A percentile compares a stretch with the other conserved stretches of the same genome.
phyloP scores from a whole-genome alignment of 2,113 vertebrate species.

The Calyptomena viridis region DNA sequence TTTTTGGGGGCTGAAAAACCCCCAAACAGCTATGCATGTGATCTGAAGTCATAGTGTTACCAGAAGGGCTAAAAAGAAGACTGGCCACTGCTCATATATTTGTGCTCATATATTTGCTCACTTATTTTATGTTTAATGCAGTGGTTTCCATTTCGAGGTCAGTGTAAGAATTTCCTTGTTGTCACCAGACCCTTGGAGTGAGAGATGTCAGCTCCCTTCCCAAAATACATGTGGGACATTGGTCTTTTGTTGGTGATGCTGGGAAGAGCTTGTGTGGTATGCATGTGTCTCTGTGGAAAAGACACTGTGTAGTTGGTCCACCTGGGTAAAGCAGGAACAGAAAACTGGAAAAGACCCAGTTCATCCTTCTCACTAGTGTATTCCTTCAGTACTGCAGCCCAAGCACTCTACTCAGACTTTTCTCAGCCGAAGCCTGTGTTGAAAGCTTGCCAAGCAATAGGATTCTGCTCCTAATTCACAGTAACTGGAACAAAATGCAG shows the following conservation, averaged over 20 bases:
- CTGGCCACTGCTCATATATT: neutral
- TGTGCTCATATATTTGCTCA: neutral
- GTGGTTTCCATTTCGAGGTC: accelerated
- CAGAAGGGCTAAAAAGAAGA: neutral
- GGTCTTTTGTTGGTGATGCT: neutral
- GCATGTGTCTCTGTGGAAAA: neutral
- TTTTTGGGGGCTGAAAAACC: neutral
- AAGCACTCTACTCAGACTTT: neutral
- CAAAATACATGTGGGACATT: neutral
- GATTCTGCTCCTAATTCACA: neutral
- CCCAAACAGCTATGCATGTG: neutral
- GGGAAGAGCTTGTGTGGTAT: neutral
- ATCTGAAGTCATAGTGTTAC: neutral
- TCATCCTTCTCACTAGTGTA: neutral
- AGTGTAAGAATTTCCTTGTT: neutral
- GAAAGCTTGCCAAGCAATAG: neutral
- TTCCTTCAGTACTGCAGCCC: neutral
- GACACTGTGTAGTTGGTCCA: accelerated
- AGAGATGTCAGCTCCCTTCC: neutral
- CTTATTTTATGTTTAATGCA: neutral
- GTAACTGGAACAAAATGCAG: slow-evolving; percentile 10
- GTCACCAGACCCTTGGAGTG: neutral
- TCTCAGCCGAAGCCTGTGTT: neutral
- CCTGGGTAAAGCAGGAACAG: neutral
- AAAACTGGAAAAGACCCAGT: neutral